Evolutionary conservation across 1,140 invertebrate genomes (phyloP).

Genomic region (Coptotermes formosanus): DNA sequence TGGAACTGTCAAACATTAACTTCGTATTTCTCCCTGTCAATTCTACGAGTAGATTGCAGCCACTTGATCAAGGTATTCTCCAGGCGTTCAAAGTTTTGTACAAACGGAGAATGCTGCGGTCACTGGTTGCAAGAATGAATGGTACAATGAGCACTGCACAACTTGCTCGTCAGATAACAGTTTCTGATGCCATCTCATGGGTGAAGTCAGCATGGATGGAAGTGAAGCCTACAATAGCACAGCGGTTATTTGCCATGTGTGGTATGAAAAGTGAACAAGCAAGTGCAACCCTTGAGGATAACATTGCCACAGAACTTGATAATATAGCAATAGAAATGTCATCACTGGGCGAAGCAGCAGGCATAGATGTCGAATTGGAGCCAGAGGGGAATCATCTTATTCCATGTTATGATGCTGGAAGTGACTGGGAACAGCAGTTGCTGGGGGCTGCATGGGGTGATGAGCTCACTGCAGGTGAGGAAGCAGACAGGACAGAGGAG

Average conservation of each 20-base stretch:
- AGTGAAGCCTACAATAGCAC: not conserved
- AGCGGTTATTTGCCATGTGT: not conserved
- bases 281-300: not conserved
- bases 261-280: not conserved
- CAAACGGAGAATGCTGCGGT: not conserved
- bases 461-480: not conserved
- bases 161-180: not conserved
- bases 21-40: not conserved
- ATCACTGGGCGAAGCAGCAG: not conserved
- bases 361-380: not conserved
- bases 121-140: not conserved
- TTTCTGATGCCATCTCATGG: not conserved
- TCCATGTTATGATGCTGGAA: not conserved
- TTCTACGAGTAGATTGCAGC: slow-evolving; percentile 11
- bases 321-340: not conserved
- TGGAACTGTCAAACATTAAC: slow-evolving; percentile 7
- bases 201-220: not conserved
- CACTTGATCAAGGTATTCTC: slow-evolving; percentile 12
- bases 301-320: not conserved
- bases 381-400: not conserved
- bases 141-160: not conserved
- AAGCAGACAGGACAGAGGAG: not conserved
- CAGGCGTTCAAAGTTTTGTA: not conserved
- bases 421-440: not conserved
- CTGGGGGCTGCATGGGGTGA: not conserved